These are phyloP conservation scores for Bagarius yarrelli DNA, from an alignment of 2,113 vertebrate genomes.

Conservation along the genomic window DNA sequence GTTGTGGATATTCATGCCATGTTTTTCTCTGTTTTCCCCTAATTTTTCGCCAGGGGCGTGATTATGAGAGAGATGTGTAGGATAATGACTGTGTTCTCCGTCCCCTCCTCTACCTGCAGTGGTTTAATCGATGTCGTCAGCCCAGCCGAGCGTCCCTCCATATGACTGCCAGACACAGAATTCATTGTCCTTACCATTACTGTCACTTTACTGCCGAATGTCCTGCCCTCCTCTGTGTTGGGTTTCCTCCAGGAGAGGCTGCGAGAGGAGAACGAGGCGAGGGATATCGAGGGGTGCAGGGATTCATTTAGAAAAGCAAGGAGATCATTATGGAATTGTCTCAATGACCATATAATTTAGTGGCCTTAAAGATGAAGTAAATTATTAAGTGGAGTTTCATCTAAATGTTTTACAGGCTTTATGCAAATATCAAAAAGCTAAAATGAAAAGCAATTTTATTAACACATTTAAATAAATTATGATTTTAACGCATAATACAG, in stretches of 20 bases:
- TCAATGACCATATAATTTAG: neutral
- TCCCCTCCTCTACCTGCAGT: constrained; percentile 88
- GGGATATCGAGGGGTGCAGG: constrained; percentile 44
- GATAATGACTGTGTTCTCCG: constrained; percentile 75
- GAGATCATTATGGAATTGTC: neutral
- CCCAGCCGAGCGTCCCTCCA: constrained; percentile 92
- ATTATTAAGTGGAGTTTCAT: neutral
- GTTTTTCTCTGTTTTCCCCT: constrained; percentile 27
- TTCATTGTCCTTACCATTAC: constrained; percentile 99
- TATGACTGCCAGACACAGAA: constrained; percentile 98
- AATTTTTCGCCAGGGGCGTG: constrained; percentile 65
- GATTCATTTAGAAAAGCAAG: neutral
- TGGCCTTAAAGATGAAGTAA: neutral
- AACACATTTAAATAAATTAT: too few species aligned
- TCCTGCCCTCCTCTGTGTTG: constrained; percentile 90
- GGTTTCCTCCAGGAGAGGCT: constrained; percentile 87
- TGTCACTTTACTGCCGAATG: constrained; percentile 98
- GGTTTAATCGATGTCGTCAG: constrained; percentile 97
- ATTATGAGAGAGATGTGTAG: constrained; percentile 71
- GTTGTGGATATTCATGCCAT: constrained; percentile 38
- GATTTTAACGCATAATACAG: too few species aligned
- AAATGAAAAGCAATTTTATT: too few species aligned
- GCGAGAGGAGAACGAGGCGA: constrained; percentile 75
- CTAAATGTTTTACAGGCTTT: neutral
- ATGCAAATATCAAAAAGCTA: neutral